Evolutionary conservation across 2,888 invertebrate genomes (phyloP).

Genomic region (Oscheius sp.): DNA sequence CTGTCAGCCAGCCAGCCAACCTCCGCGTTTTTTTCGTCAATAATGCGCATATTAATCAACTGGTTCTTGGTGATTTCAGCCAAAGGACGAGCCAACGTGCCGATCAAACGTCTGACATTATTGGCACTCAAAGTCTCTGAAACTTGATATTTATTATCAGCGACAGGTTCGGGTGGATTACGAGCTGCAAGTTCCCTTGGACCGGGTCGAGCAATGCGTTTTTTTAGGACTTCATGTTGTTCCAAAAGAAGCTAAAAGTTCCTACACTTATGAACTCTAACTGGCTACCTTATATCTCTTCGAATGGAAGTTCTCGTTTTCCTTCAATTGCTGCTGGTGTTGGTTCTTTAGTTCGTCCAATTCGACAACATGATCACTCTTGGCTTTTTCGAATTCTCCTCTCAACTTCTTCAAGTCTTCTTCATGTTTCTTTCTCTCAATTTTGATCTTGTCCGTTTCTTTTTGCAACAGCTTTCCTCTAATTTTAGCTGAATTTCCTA

Average conservation of each 20-base stretch:
- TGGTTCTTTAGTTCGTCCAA: not conserved
- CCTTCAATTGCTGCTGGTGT: not conserved
- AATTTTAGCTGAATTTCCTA: too few relatives aligned
- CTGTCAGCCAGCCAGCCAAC: not conserved
- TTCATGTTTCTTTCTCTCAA: not conserved
- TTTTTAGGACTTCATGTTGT: too few relatives aligned
- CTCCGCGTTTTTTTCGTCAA: slow-evolving; percentile 4
- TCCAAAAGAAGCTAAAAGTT: too few relatives aligned
- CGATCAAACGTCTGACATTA: not conserved
- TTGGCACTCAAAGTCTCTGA: slow-evolving; percentile 23
- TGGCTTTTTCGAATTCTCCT: not conserved
- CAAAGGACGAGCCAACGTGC: slow-evolving; percentile 7
- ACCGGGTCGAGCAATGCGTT: too few relatives aligned
- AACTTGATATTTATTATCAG: too few relatives aligned
- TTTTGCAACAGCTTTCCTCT: too few relatives aligned
- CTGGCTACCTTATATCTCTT: too few relatives aligned
- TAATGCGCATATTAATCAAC: not conserved
- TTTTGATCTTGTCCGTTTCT: not conserved
- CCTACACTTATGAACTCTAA: too few relatives aligned
- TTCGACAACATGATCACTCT: not conserved
- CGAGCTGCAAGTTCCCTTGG: too few relatives aligned
- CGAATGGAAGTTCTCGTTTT: slow-evolving; percentile 10
- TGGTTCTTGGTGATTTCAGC: slow-evolving; percentile 24
- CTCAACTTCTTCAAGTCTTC: not conserved
- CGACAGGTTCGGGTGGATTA: too few relatives aligned